A percentile compares a stretch with the other conserved stretches of the same genome.
Evolutionary conservation across 2,888 invertebrate species (phyloP).

Genomic region (Formica aserva): DNA sequence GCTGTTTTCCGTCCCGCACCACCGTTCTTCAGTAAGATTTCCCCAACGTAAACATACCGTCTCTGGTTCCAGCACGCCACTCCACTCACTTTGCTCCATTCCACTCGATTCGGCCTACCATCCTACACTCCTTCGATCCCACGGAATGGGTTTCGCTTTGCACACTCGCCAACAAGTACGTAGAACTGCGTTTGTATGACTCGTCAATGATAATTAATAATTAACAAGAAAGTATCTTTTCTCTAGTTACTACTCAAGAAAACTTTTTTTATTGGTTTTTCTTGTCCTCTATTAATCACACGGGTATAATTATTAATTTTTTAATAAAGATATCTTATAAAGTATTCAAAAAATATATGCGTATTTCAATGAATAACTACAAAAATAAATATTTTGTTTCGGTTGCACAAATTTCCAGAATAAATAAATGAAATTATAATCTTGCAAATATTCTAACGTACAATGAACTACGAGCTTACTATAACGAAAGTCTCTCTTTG

Average conservation of each 20-base stretch:
- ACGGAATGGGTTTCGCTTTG: conserved; percentile 67
- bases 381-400: not conserved
- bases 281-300: not conserved
- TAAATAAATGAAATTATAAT: not conserved
- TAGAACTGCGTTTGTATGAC: conserved; percentile 57
- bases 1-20: conserved; percentile 64
- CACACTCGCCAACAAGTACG: conserved; percentile 67
- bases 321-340: not conserved
- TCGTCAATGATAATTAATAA: not conserved
- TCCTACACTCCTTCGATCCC: conserved; percentile 60
- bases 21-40: conserved; percentile 82
- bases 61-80: conserved; percentile 69
- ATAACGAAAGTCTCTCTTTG: not conserved
- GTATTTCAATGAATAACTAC: not conserved
- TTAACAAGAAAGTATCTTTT: not conserved
- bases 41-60: conserved; percentile 83
- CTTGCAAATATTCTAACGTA: not conserved
- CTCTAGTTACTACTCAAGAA: not conserved
- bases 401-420: not conserved
- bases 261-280: not conserved
- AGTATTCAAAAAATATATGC: not conserved
- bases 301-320: not conserved
- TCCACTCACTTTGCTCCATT: conserved; percentile 67
- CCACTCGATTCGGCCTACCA: conserved; percentile 56
- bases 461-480: conserved; percentile 34